A percentile compares a stretch with the other conserved stretches of the same genome.
Evolutionary conservation across 2,797 vertebrate genomes (phyloP).

Genomic region (Saxicola maurus): DNA sequence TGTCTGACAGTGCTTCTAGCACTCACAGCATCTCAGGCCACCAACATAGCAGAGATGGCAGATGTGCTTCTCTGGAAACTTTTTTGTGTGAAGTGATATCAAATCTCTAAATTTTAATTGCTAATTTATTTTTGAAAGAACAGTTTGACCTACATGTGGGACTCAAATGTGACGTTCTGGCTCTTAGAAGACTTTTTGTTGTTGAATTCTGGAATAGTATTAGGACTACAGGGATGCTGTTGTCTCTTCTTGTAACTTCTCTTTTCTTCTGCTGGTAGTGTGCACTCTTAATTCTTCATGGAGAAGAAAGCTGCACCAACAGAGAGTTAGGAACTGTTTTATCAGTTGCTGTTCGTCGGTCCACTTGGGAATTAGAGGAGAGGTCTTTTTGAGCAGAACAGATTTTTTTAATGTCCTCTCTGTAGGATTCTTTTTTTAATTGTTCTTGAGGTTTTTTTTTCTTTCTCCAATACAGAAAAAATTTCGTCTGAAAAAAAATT

Average conservation of each 20-base stretch:
- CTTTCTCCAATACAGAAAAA: not conserved
- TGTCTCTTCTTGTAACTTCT: not conserved
- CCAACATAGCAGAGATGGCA: not conserved
- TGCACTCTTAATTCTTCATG: not conserved
- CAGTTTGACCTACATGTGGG: constrained; percentile 10
- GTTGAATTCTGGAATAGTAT: not conserved
- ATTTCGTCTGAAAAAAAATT: not conserved
- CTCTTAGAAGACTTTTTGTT: not conserved
- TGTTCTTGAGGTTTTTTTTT: not conserved
- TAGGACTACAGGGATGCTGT: not conserved
- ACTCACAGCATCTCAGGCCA: not conserved
- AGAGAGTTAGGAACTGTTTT: not conserved
- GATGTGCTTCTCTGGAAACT: constrained; percentile 15
- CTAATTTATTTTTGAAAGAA: constrained; percentile 30
- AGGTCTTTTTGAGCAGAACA: not conserved
- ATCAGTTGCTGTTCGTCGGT: not conserved
- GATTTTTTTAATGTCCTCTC: not conserved
- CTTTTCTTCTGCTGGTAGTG: not conserved
- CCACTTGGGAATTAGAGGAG: not conserved
- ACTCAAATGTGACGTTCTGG: constrained; percentile 21
- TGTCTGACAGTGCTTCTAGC: not conserved
- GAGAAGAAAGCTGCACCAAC: not conserved
- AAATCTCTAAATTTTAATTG: constrained; percentile 40
- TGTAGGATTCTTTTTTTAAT: not conserved
- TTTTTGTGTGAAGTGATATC: not conserved